Conservation (phyloP, 2,113 vertebrate species). For the Piaya cayana region DNA sequence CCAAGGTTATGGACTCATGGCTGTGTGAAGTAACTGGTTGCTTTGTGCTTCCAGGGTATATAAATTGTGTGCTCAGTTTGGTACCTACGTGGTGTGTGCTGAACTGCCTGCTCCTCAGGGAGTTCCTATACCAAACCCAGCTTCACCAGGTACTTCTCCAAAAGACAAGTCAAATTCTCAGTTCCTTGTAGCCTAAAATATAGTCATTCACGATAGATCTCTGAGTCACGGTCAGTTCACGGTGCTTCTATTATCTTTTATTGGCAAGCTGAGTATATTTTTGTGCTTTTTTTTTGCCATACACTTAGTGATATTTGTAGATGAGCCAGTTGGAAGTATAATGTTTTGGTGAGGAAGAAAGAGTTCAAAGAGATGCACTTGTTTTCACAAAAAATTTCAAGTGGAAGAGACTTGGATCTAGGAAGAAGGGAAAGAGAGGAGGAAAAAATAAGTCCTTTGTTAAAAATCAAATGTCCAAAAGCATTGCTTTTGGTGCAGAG, state of each 20-base stretch:
- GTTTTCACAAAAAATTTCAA: neutral
- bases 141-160: neutral
- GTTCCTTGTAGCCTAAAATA: neutral
- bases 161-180: neutral
- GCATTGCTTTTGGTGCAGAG: neutral
- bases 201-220: neutral
- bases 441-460: neutral
- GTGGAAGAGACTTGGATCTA: neutral
- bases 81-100: neutral
- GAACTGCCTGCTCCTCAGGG: neutral
- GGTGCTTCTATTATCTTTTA: neutral
- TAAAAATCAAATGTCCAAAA: neutral
- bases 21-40: neutral
- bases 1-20: neutral
- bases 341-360: neutral
- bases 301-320: neutral
- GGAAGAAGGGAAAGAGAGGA: neutral
- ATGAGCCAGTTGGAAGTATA: neutral
- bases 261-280: neutral
- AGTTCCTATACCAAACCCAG: neutral
- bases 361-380: neutral
- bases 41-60: neutral
- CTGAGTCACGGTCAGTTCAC: neutral
- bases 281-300: neutral
- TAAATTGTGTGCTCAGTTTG: neutral